Evolutionary conservation across 1,140 invertebrate genomes (phyloP).

Genomic region (Mactra quadrangularis): DNA sequence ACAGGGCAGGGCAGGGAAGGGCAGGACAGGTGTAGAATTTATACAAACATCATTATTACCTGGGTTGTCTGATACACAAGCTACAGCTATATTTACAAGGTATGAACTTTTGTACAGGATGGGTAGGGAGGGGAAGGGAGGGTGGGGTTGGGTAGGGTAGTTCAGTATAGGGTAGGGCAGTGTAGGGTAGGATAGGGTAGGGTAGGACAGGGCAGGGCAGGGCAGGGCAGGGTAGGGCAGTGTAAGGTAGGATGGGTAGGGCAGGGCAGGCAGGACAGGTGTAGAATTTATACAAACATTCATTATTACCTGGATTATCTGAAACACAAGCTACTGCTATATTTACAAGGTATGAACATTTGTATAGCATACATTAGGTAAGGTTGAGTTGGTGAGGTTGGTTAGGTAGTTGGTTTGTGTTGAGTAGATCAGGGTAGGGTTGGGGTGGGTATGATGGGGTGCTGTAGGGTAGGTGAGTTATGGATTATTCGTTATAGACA

Average conservation of each 20-base stretch:
- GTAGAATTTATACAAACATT: slow-evolving; percentile 95
- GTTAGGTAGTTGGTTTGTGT: too few species aligned
- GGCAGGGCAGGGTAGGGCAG: background rate
- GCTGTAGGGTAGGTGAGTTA: background rate
- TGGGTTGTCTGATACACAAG: slow-evolving; percentile 95
- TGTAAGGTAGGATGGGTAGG: background rate
- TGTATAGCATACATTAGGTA: too few species aligned
- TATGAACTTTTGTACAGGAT: too few species aligned
- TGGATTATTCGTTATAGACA: too few species aligned
- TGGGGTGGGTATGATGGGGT: background rate
- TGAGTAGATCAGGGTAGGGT: background rate
- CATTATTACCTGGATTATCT: slow-evolving; percentile 93
- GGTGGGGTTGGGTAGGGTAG: background rate
- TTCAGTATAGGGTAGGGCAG: background rate
- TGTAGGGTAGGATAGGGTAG: too few species aligned
- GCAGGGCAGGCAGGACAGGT: slow-evolving; percentile 86
- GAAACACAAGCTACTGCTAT: slow-evolving; percentile 96
- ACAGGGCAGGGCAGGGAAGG: too few species aligned
- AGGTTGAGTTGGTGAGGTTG: too few species aligned
- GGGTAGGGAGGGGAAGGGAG: background rate
- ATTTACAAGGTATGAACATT: too few species aligned
- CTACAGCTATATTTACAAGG: slow-evolving; percentile 87
- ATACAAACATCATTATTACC: slow-evolving; percentile 94
- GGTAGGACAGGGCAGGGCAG: background rate
- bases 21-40: too few species aligned